Evolutionary conservation across 2,888 invertebrate species (phyloP), one percentile per base, ranked within the genome.

Genomic region (Orthosia incerta): DNA sequence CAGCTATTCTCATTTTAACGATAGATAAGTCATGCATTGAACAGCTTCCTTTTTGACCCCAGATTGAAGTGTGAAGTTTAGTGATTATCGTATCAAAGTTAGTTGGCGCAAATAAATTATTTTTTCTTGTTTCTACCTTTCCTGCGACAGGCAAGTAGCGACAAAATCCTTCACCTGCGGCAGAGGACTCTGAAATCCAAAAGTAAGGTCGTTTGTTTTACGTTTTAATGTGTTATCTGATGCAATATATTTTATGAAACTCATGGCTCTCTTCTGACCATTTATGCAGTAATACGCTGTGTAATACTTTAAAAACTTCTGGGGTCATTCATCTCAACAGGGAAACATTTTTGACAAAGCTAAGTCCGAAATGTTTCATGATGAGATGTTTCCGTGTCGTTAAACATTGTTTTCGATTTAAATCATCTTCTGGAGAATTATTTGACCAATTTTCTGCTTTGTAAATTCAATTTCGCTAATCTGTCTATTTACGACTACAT

Each of bases 331-430:
- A 53, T 82, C 31, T 66, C 2, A 16, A 76, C 26, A 48, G 66
- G 74, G 71, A 67, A 82, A 62, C 71, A 48, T 75, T 51, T 68
- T 60, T 64, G 53, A 51, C 65, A 63, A 48, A 50, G 13, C 48
- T 62, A 53, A 48, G 48, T 76, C 20, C 26, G 50, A 63, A 51
- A 72, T 46, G 15, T 12, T 55, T 18, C 39, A 56, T 71, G 31
- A 76, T 59, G 56, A 18, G n/a, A 31, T n/a, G 57, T 74, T 82
- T 75, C 71, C 78, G 72, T 69, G 18, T 68, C 39, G 46, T 68
- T 74, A 18, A 59, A 56, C 39, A 68, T 51, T 26, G n/a, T 56
- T 80, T 64, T 60, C 16, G 15, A 56, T 67, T 4, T 9, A 50
- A 26, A 4, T 46, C 26, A 76, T 67, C 23, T 75, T 69, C 46